phyloP scores from a whole-genome alignment of 2,797 vertebrate species.

The Antrozous pallidus region DNA sequence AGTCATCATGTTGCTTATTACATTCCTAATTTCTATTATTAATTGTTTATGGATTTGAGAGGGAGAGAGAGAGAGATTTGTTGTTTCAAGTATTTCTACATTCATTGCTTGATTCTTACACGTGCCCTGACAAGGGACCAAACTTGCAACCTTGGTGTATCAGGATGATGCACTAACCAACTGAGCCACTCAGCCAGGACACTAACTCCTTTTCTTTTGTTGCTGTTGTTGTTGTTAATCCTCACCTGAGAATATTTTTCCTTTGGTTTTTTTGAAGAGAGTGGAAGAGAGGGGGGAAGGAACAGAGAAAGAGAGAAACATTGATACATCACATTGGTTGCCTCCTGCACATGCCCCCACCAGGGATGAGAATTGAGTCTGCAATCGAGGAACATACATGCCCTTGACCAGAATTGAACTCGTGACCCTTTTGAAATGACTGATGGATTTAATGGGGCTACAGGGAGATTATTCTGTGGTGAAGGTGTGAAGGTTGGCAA shows the following conservation, averaged over 20 bases:
- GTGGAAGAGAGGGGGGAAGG: too few relatives aligned
- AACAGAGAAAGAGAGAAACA: too few relatives aligned
- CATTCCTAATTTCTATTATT: not conserved
- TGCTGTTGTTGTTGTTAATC: too few relatives aligned
- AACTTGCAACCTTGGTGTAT: not conserved
- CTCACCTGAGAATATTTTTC: too few relatives aligned
- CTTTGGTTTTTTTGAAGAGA: too few relatives aligned
- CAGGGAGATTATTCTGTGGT: not conserved
- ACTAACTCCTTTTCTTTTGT: too few relatives aligned
- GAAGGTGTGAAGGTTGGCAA: not conserved
- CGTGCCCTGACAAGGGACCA: not conserved
- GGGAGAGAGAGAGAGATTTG: not conserved
- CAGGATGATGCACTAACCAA: not conserved
- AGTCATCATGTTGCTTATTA: not conserved
- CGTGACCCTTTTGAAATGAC: not conserved
- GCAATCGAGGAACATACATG: too few relatives aligned
- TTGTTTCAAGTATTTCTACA: not conserved
- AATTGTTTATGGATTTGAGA: too few relatives aligned
- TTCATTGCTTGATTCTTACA: not conserved
- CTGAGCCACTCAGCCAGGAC: not conserved
- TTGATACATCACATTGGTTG: too few relatives aligned
- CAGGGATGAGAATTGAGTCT: too few relatives aligned
- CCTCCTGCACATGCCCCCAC: too few relatives aligned
- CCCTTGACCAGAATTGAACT: too few relatives aligned
- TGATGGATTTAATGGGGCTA: not conserved